Conservation (phyloP, 2,888 invertebrate species). For the Tortrix viridana region DNA sequence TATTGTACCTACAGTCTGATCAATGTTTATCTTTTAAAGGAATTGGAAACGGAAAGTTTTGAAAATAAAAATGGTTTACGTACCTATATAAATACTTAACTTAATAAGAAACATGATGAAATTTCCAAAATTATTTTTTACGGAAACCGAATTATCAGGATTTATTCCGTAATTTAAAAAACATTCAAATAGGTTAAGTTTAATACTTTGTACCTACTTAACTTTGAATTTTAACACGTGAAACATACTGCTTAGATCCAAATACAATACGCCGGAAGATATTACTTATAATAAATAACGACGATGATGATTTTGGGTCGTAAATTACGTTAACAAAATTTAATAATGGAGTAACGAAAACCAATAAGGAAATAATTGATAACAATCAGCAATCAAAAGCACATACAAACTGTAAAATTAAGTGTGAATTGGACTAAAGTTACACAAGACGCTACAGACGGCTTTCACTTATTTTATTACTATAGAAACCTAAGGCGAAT, state of each 20-base stretch:
- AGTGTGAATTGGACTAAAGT: slow-evolving; percentile 21
- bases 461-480: slow-evolving; percentile 32
- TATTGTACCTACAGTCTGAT: not conserved
- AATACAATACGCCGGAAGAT: no score
- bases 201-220: no score
- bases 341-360: not conserved
- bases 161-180: no score
- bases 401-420: slow-evolving; percentile 19
- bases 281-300: not conserved
- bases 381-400: slow-evolving; percentile 2
- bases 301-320: not conserved
- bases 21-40: not conserved
- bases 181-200: no score
- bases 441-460: slow-evolving; percentile 16
- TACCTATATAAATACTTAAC: no score
- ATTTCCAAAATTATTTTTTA: no score
- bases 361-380: not conserved
- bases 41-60: not conserved
- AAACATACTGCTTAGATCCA: no score
- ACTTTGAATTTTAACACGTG: no score
- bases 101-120: no score
- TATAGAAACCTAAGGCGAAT: slow-evolving; percentile 10
- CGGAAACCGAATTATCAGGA: no score
- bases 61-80: no score
- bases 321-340: no score